These are phyloP conservation scores for Pseudorhombus dupliciocellatus DNA, from an alignment of 2,113 vertebrate genomes.

Conservation along the genomic window DNA sequence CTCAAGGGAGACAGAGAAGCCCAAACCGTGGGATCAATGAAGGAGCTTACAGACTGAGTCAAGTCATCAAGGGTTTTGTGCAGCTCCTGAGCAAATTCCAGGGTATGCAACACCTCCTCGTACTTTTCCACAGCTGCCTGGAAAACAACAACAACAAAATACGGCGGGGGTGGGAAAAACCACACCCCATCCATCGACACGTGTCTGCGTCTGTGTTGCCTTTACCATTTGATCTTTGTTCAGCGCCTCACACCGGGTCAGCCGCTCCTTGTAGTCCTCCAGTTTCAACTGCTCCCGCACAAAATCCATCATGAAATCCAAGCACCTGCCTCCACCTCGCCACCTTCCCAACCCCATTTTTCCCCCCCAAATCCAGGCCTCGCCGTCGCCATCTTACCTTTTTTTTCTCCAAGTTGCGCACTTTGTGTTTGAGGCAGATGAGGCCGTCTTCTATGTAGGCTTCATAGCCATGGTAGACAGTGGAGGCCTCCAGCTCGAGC, in stretches of 20 bases:
- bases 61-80: conserved; percentile 89
- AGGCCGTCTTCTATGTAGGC: conserved; percentile 93
- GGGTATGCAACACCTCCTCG: conserved; percentile 91
- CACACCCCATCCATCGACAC: not conserved
- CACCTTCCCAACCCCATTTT: not conserved
- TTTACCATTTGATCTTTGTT: conserved; percentile 88
- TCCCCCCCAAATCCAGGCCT: no score
- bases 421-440: conserved; percentile 97
- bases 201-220: rapidly evolving
- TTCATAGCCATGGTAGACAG: conserved; percentile 89
- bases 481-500: conserved; percentile 75
- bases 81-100: conserved; percentile 93
- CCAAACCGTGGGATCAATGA: not conserved
- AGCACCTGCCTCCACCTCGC: not conserved
- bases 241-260: conserved; percentile 81
- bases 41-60: conserved; percentile 88
- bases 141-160: conserved; percentile 23
- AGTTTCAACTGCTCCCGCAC: conserved; percentile 83
- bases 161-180: no score
- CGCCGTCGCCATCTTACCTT: conserved; percentile 82
- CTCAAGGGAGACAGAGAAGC: no score
- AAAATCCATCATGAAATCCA: not conserved
- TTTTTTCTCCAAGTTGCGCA: conserved; percentile 97
- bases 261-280: conserved; percentile 85
- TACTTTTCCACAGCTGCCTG: conserved; percentile 93